Base-by-base conservation (phyloP, 2,797 vertebrate species). In the Enteromius fasciolatus region DNA sequence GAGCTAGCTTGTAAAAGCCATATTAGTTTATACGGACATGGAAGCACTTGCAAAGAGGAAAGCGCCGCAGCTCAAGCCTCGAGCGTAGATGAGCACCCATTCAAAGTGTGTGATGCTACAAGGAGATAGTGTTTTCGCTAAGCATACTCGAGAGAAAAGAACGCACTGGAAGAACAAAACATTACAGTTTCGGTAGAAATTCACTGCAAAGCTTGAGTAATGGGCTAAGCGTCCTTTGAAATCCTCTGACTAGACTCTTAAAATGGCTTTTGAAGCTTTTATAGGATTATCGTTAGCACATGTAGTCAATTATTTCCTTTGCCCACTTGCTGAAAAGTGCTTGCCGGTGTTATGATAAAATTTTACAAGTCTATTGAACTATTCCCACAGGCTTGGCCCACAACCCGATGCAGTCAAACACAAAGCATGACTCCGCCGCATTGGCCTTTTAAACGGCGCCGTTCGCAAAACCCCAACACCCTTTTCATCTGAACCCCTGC, bases 331-430 rank as follows among this genome's bases (percentile, higher is more conserved):
- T 89, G 86, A 91, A 91, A 91, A 92, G 89, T 90, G 90, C 90
- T 90, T 88, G 89, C 89, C 80, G 85, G 85, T 86, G 87, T 90
- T 90, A 86, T 85, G 63, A 89, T 83, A 88, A 88, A 89, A 90
- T 92, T 91, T 92, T 92, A 92, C 91, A 92, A 93, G 92, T 90
- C 87, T 88, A 90, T 85, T 92, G 92, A 92, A 87, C 89, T 90
- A 90, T 90, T 91, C 91, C 92, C 92, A 87, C 89, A 91, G 90
- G 91, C 88, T 84, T 77, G 86, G 86, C 90, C 86, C 90, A 89
- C 88, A 91, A 92, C 87, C 89, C 88, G 86, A 90, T 85, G 90
- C 90, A 93, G 92, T 92, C 91, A 91, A 90, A 88, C 88, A 92
- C 88, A 92, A 91, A 93, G 91, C 86, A 89, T 89, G 87, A 91